Conservation (phyloP, 2,888 invertebrate genomes). For the Hermaeophaga mercurialis region DNA sequence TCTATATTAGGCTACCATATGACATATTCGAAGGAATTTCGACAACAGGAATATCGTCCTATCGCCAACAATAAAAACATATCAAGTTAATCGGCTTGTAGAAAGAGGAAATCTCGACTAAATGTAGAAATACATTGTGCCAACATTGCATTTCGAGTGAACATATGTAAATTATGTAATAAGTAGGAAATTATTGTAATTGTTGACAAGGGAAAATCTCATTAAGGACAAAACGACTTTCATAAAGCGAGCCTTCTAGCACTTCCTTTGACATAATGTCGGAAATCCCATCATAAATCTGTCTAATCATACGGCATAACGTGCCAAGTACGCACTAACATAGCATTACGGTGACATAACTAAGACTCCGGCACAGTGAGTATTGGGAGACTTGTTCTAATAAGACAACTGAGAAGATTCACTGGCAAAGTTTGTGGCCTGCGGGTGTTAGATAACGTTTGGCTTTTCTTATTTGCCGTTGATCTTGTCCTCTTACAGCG, state of each 20-base stretch:
- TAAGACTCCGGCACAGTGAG: constrained; percentile 39
- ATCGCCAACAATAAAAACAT: constrained; percentile 13
- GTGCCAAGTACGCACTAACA: constrained; percentile 57
- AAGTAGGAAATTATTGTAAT: constrained; percentile 51
- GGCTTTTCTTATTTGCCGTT: constrained; percentile 44
- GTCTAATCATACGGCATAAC: constrained; percentile 57
- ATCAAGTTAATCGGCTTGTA: constrained; percentile 14
- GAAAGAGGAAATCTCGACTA: constrained; percentile 10
- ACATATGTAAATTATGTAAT: constrained; percentile 52
- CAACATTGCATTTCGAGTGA: constrained; percentile 36
- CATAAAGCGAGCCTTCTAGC: constrained; percentile 46
- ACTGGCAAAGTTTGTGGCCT: constrained; percentile 49
- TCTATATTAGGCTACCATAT: too few relatives aligned
- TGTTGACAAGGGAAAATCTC: constrained; percentile 52
- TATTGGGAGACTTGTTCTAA: constrained; percentile 41
- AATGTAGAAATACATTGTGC: constrained; percentile 12
- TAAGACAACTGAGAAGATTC: constrained; percentile 51
- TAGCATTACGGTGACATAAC: constrained; percentile 52
- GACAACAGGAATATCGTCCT: neutral
- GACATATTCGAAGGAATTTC: too few relatives aligned
- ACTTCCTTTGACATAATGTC: constrained; percentile 53
- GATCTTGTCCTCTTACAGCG: constrained; percentile 27
- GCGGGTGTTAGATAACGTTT: constrained; percentile 46
- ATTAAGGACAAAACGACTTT: constrained; percentile 48
- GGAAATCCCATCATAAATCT: constrained; percentile 56